A percentile compares a stretch with the other conserved stretches of the same genome.
Evolutionary conservation across 1,140 invertebrate species (phyloP).

Genomic region (Drosophila parvula): DNA sequence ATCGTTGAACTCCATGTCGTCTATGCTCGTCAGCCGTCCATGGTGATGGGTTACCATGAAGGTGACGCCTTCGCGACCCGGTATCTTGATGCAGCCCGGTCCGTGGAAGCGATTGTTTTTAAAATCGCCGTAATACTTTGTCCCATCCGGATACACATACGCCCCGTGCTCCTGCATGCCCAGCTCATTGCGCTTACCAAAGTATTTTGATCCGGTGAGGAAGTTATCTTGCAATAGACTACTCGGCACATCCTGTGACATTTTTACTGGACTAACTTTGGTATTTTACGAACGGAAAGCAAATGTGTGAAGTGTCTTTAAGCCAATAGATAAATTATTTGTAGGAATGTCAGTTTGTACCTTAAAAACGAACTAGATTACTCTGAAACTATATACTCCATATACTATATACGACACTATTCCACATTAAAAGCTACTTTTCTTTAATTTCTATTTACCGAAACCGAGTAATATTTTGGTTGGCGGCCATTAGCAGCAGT

Average conservation of each 20-base stretch:
- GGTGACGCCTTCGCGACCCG: conserved; percentile 17
- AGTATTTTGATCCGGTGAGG: conserved; percentile 42
- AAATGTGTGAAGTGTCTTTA: neutral
- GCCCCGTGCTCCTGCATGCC: conserved; percentile 65
- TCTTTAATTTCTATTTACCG: neutral
- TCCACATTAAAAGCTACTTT: too few species aligned
- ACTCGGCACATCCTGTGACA: neutral
- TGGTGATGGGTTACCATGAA: conserved; percentile 51
- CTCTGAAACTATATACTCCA: too few species aligned
- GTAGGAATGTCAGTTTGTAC: neutral
- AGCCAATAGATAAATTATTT: neutral
- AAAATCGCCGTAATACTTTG: conserved; percentile 56
- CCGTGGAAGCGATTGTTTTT: conserved; percentile 60
- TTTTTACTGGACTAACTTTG: neutral
- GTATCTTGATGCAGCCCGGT: conserved; percentile 35
- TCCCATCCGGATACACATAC: conserved; percentile 62
- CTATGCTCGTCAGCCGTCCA: conserved; percentile 48
- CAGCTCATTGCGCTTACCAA: conserved; percentile 20
- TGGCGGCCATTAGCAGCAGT: neutral
- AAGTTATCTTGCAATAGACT: neutral
- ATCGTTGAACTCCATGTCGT: conserved; percentile 53
- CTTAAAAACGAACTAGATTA: neutral
- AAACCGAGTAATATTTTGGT: neutral
- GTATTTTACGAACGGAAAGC: neutral
- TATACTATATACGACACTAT: too few species aligned